Evolutionary conservation across 2,113 vertebrate genomes (phyloP), one percentile per base, ranked within the genome.

Genomic region (Ailurus styani): DNA sequence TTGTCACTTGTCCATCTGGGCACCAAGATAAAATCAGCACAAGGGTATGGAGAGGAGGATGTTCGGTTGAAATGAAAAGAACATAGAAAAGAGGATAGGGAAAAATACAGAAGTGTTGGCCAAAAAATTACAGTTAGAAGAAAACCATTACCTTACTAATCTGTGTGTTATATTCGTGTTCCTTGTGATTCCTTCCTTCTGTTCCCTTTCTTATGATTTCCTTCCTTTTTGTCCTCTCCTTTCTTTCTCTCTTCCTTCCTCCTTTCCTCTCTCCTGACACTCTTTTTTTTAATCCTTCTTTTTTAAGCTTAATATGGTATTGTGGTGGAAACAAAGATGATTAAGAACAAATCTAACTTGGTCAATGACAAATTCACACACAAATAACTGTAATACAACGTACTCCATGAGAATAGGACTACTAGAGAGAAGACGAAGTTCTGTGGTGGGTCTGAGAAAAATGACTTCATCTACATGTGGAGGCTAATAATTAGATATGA

Each of bases 161-260:
- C 62, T 68, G 1, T 95, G 37, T 66, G 57, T 27, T 54, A 78
- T 72, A 11, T 40, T 78, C 10, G 4, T 72, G 17, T 47, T n/a
- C 52, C 27, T 18, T 60, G 6, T 81, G 7, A 85, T 50, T 77
- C 4, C 10, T 47, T 75, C 13, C 5, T 27, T 82, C 50, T 37
- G 82, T 78, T 45, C 52, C 68, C 42, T 94, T 45, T 86, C n/a
- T 77, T 78, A 54, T 6, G 60, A 4, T 64, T 54, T 94, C 34
- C 12, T 96, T 78, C 52, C 93, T 37, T 97, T 60, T 40, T 88
- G 88, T 85, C 64, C 60, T 72, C 81, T 64, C 73, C 6, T 97
- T 97, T 91, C 31, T 79, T 82, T 77, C 18, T 96, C 83, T 85
- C 54, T 90, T 47, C 17, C 23, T 89, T 94, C 40, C 37, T 52